A percentile compares a stretch with the other conserved stretches of the same genome.
These are phyloP conservation scores for Sus cebifrons DNA, from an alignment of 2,797 vertebrate genomes.

Conservation along the genomic window DNA sequence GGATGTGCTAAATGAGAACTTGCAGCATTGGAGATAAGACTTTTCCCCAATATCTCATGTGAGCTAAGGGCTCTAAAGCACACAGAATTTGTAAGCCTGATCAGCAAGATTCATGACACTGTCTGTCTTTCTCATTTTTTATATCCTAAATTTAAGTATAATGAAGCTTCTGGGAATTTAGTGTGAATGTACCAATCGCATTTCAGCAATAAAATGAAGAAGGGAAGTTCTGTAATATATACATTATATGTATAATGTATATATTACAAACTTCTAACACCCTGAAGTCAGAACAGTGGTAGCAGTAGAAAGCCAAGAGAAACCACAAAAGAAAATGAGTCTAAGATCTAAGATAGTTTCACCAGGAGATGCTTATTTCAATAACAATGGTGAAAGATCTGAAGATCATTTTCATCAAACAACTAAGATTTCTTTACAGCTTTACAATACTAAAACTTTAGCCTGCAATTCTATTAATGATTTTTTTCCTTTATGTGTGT, in stretches of 20 bases:
- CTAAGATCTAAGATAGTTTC: background rate
- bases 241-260: too few relatives aligned
- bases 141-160: background rate
- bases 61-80: background rate
- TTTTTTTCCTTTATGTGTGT: constrained; percentile 15
- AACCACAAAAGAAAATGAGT: background rate
- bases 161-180: background rate
- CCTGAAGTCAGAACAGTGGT: background rate
- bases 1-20: background rate
- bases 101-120: background rate
- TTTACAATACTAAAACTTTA: background rate
- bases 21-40: background rate
- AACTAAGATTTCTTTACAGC: constrained; percentile 21
- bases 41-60: background rate
- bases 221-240: background rate
- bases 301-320: constrained; percentile 3
- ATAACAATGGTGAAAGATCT: background rate
- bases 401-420: constrained; percentile 12
- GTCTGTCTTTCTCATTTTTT: background rate
- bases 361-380: background rate
- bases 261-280: background rate
- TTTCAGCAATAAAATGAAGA: constrained; percentile 43
- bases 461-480: background rate
- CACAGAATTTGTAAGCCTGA: background rate
- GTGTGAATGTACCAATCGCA: background rate